Conservation (phyloP, 2,797 vertebrate species). For the Sebastes wilsoni region DNA sequence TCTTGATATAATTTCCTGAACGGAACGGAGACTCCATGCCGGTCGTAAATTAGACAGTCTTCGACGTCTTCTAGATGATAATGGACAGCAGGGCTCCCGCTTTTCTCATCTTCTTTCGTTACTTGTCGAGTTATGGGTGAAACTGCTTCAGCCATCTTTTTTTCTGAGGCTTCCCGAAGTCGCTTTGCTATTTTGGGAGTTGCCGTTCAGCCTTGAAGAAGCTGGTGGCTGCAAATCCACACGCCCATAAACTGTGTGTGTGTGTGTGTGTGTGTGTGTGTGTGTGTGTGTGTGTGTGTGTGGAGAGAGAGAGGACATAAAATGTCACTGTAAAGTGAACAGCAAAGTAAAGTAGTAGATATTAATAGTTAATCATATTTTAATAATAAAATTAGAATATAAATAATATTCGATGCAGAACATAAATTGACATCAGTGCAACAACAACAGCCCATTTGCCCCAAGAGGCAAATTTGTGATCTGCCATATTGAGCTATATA, state of each 20-base stretch:
- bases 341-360: not conserved
- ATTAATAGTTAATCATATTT: not conserved
- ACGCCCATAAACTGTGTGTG: constrained; percentile 61
- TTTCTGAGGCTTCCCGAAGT: constrained; percentile 27
- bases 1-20: constrained; percentile 85
- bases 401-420: not conserved
- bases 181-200: constrained; percentile 73
- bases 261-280: not conserved
- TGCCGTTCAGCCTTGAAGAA: constrained; percentile 35
- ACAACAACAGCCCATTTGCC: not conserved
- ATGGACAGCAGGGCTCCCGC: not conserved
- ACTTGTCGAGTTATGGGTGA: constrained; percentile 85
- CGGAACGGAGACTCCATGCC: constrained; percentile 67
- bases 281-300: not conserved
- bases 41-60: constrained; percentile 81
- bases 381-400: no score
- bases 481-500: not conserved
- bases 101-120: constrained; percentile 20
- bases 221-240: constrained; percentile 49
- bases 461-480: not conserved
- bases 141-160: constrained; percentile 73
- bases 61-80: constrained; percentile 72
- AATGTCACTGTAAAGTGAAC: not conserved
- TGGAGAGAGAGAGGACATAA: not conserved
- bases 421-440: not conserved